Conservation (phyloP, 2,113 vertebrate genomes). For the Archilochus colubris region DNA sequence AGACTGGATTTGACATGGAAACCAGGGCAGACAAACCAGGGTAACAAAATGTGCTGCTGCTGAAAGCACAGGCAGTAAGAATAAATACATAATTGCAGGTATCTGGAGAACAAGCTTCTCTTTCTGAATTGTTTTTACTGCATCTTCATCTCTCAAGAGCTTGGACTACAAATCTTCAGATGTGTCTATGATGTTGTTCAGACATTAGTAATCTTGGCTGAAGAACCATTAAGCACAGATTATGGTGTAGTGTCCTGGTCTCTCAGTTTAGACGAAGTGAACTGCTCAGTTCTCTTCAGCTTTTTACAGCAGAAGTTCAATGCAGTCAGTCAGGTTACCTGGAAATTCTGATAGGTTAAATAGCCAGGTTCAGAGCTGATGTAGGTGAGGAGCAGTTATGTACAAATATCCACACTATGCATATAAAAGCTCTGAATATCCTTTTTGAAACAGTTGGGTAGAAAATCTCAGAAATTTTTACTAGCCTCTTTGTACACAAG, state of each 20-base stretch:
- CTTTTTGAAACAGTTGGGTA: neutral
- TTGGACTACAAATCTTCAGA: neutral
- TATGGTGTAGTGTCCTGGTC: neutral
- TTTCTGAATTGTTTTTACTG: neutral
- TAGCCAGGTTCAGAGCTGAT: neutral
- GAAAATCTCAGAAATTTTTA: neutral
- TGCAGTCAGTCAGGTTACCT: neutral
- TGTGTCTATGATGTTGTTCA: neutral
- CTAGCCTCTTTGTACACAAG: neutral
- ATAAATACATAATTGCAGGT: neutral
- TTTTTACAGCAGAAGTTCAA: neutral
- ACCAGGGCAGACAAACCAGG: neutral
- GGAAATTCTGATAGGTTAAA: neutral
- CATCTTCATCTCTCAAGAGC: neutral
- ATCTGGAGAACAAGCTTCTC: neutral
- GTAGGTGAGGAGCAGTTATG: neutral
- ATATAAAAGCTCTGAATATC: neutral
- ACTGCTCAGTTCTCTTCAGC: neutral
- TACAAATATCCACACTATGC: neutral
- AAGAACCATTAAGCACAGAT: neutral
- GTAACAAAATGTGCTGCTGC: neutral
- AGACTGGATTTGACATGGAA: slow-evolving; percentile 1
- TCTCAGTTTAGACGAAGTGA: neutral
- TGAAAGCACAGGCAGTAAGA: neutral
- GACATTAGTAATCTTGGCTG: neutral